Conservation (phyloP, 2,797 vertebrate genomes). For the Smutsia temminckii region DNA sequence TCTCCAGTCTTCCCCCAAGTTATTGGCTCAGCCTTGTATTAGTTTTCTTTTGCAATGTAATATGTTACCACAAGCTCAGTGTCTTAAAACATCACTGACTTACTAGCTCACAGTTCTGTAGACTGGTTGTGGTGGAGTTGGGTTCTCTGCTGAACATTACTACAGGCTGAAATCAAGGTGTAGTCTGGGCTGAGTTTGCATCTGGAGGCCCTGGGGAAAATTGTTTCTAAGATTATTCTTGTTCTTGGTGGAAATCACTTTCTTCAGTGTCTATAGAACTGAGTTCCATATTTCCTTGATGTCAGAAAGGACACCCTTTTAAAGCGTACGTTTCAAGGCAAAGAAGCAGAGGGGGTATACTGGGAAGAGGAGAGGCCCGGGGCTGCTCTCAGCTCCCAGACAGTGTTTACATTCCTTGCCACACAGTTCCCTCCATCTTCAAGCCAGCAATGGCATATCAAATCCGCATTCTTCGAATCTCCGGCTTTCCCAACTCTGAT, state of each 20-base stretch:
- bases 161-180: background rate
- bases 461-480: background rate
- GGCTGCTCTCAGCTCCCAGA: background rate
- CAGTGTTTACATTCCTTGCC: background rate
- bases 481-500: background rate
- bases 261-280: background rate
- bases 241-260: background rate
- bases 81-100: background rate
- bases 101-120: background rate
- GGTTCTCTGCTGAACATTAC: background rate
- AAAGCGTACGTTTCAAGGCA: too few relatives aligned
- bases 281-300: background rate
- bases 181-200: background rate
- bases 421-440: accelerated
- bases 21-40: background rate
- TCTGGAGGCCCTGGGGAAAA: background rate
- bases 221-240: background rate
- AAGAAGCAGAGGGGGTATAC: too few relatives aligned
- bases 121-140: background rate
- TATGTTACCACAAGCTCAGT: background rate
- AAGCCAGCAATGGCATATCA: background rate
- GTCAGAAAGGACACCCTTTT: too few relatives aligned
- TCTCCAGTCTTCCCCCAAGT: background rate
- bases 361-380: too few relatives aligned
- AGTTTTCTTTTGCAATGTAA: background rate